Base-by-base conservation (phyloP, 2,113 vertebrate genomes). In the Echinops telfairi region DNA sequence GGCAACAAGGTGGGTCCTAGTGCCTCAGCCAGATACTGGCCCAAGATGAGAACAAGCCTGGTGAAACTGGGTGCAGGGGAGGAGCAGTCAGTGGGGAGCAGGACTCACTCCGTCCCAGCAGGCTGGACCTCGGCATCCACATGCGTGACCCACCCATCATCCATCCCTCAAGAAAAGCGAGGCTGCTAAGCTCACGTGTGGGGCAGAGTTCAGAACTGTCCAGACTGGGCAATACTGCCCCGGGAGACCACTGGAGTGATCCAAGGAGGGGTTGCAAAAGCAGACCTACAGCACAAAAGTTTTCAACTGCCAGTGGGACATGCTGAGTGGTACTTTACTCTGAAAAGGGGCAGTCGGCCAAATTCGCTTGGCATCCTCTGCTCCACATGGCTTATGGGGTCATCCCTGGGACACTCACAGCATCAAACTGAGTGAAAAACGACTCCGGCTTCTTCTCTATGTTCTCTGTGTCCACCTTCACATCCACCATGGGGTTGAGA, bases 401-500 rank as follows among this genome's bases (percentile, higher is more conserved):
- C 47, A 10, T 53, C 7, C 31, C 86, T 31, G 4, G 31, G 1
- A 25, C 57, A 98, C 99, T 98, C 90, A 99, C 99, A 1, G 99
- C 99, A 81, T 99, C 99, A 25, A 99, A 99, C 22, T 98, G 98
- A 53, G 98, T 98, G 93, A 99, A 99, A 97, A 99, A 99, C 1
- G 99, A 98, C 3, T 99, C 98, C 0, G 98, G 75, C 66, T 99
- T 99, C 96, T 97, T 97, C 12, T 99, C 98, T 0, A 99, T 85
- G 4, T 92, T 96, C 70, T 98, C 98, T 0, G 97, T 93, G 93
- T 99, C 99, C 0, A 98, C 99, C 15, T 98, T 98, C 31, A 99
- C 99, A 0, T 99, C 98, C 78, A 99, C 99, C 99, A 99, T 99
- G 0, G 99, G 99, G 90, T 99, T 99, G 80, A 99, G 99, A 94